Evolutionary conservation across 2,888 invertebrate genomes (phyloP).

Genomic region (Thymelicus lineola): DNA sequence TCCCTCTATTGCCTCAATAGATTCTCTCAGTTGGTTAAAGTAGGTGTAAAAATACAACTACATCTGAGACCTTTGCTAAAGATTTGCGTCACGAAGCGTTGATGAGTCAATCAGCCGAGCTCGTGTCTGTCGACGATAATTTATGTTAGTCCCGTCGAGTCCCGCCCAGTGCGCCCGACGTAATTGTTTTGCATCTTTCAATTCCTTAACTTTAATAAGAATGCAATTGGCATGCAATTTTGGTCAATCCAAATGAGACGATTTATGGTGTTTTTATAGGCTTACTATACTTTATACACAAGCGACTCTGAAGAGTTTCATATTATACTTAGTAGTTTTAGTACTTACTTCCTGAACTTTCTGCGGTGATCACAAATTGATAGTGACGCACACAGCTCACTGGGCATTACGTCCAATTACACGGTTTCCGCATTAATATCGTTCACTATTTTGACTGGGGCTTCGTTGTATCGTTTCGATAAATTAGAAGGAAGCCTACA

Average conservation of each 20-base stretch:
- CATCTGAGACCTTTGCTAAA: conserved; percentile 7
- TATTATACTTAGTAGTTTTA: too few species aligned
- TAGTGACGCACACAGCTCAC: background rate
- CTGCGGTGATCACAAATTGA: conserved; percentile 4
- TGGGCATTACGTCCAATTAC: conserved; percentile 5
- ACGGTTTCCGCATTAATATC: background rate
- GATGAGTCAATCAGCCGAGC: conserved; percentile 31
- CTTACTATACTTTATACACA: background rate
- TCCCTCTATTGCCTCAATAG: background rate
- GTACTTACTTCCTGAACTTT: background rate
- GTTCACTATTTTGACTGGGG: conserved; percentile 3
- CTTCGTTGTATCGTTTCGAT: conserved; percentile 6
- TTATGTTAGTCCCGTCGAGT: background rate
- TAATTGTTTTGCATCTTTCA: conserved; percentile 27
- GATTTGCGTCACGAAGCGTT: conserved; percentile 33
- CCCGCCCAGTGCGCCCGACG: background rate
- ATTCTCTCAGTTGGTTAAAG: background rate
- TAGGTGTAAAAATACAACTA: background rate
- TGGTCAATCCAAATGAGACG: too few species aligned
- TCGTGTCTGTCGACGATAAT: conserved; percentile 14
- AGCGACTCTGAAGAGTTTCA: background rate
- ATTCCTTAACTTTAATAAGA: background rate
- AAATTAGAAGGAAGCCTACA: background rate
- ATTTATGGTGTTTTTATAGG: too few species aligned
- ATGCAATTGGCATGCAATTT: background rate